Evolutionary conservation across 2,888 invertebrate genomes (phyloP).

Genomic region (Caenorhabditis sulstoni): DNA sequence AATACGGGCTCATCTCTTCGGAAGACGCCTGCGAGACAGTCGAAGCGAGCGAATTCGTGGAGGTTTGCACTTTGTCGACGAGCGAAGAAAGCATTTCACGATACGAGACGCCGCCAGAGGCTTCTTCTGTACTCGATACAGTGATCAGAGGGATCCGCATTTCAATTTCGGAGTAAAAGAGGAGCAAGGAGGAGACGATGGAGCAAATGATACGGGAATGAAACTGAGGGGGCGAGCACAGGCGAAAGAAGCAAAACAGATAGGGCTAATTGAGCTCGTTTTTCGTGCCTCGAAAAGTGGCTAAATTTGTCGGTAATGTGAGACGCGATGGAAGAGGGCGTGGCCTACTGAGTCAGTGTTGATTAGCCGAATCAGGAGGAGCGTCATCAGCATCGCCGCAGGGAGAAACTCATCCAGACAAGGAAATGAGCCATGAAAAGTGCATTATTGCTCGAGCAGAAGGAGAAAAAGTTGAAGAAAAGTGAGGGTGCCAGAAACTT

Average conservation of each 20-base stretch:
- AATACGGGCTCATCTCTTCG: constrained; percentile 55
- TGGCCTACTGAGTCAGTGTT: constrained; percentile 20
- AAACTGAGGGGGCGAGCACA: constrained; percentile 29
- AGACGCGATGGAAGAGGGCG: constrained; percentile 3
- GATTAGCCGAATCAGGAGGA: constrained; percentile 36
- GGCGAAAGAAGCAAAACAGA: constrained; percentile 13
- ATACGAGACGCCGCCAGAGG: constrained; percentile 17
- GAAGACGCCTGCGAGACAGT: constrained; percentile 68
- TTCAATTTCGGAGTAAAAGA: constrained; percentile 1
- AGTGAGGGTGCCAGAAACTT: constrained; percentile 38
- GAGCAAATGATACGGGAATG: neutral
- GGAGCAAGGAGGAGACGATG: neutral
- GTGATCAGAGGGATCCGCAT: constrained; percentile 45
- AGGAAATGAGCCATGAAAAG: constrained; percentile 37
- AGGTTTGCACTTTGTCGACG: constrained; percentile 70
- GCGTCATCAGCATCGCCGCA: constrained; percentile 9
- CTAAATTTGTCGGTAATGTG: constrained; percentile 42
- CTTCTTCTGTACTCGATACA: constrained; percentile 38
- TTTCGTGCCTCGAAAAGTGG: constrained; percentile 24
- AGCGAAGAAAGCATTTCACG: constrained; percentile 68
- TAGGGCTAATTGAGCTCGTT: constrained; percentile 46
- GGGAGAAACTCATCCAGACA: constrained; percentile 33
- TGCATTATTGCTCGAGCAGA: constrained; percentile 40
- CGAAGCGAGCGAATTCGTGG: constrained; percentile 70
- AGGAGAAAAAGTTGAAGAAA: constrained; percentile 5